phyloP scores from a whole-genome alignment of 1,140 invertebrate species.

The Chelonus insularis region DNA sequence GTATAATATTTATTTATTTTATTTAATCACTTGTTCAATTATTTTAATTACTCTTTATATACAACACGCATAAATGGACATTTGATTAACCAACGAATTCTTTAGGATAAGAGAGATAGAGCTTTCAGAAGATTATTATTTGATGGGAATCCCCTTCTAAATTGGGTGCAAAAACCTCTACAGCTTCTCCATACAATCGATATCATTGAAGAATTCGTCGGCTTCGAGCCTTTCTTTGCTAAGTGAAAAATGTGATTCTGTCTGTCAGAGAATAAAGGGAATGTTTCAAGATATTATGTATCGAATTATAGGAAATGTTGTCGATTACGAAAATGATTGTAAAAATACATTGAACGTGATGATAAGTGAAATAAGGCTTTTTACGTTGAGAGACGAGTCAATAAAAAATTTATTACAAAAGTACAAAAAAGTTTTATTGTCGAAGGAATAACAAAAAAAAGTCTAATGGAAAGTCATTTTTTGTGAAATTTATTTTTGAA shows the following conservation, averaged over 20 bases:
- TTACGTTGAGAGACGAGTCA: not conserved
- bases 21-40: conserved; percentile 43
- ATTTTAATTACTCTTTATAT: conserved; percentile 47
- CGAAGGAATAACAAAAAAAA: no score
- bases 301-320: not conserved
- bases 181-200: not conserved
- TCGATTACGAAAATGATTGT: no score
- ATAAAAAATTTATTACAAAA: conserved; percentile 45
- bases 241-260: conserved; percentile 24
- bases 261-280: conserved; percentile 2
- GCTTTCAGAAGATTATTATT: no score
- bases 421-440: conserved; percentile 51
- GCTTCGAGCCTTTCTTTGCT: conserved; percentile 4
- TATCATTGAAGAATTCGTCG: conserved; percentile 5
- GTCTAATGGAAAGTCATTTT: no score
- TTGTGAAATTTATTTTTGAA: no score
- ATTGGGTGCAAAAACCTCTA: no score
- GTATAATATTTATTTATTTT: conserved; percentile 47
- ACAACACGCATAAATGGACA: conserved; percentile 52
- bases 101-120: no score
- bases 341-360: not conserved
- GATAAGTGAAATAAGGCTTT: not conserved
- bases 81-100: no score
- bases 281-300: not conserved
- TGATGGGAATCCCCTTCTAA: no score